Conservation (phyloP, 2,888 invertebrate genomes). For the Bombylius discolor region DNA sequence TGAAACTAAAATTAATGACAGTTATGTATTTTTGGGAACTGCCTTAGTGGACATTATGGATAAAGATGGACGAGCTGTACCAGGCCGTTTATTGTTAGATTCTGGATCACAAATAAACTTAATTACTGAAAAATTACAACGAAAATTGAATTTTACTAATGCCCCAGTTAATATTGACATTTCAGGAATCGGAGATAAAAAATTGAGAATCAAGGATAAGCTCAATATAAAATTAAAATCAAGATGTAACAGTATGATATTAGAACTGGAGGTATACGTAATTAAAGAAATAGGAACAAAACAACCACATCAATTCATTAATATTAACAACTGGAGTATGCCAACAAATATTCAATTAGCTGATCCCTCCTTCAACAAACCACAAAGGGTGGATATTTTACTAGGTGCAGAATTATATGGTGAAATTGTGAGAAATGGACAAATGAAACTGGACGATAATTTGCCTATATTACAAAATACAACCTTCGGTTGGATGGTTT, state of each 20-base stretch:
- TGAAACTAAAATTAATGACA: too few species aligned
- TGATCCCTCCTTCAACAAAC: conserved; percentile 1
- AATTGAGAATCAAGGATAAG: background rate
- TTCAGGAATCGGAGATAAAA: background rate
- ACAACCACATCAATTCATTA: background rate
- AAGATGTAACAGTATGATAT: background rate
- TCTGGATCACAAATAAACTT: background rate
- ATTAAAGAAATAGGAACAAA: background rate
- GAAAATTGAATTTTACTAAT: background rate
- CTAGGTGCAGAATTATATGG: conserved; percentile 6
- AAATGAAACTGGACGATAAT: background rate
- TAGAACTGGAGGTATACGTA: background rate
- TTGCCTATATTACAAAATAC: conserved; percentile 6
- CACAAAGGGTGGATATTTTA: conserved; percentile 1
- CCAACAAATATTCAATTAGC: background rate
- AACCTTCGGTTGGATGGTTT: conserved; percentile 6
- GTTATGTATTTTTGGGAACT: too few species aligned
- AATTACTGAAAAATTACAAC: background rate
- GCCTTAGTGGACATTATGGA: too few species aligned
- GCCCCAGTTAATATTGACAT: background rate
- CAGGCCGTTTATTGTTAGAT: background rate
- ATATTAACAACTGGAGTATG: background rate
- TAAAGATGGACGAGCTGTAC: too few species aligned
- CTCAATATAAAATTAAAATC: background rate
- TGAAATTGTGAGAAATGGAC: background rate